Base-by-base conservation (phyloP, 2,888 invertebrate species). In the Reticulitermes lucifugus region DNA sequence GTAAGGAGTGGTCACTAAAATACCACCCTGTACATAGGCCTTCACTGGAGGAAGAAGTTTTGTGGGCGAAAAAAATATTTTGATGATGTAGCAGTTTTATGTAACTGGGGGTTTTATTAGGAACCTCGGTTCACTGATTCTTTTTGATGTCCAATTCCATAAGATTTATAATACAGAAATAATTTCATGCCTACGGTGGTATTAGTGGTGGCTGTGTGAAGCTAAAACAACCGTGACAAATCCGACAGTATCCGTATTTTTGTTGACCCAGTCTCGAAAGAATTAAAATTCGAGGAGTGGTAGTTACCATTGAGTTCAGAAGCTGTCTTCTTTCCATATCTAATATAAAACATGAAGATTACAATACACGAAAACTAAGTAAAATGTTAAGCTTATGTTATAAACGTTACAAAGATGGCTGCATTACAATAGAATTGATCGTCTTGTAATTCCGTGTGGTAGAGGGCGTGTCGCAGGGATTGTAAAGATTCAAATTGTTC, bases 61-160 rank as follows among this genome's bases (percentile, higher is more conserved):
- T n/a, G 9, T 35, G 35, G 35, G 35, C 3, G 35, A 4, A 4
- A 25, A 41, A 46, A 41, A 41, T 41, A 7, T 73, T 41, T 73
- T 73, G 41, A 41, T 73, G 73, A 41, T 18, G 29, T 21, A 18
- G 73, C 73, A 41, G 73, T 73, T 73, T 29, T 73, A 12, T 41
- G 73, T 25, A 73, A 21, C 6, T 7, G 25, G 35, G 60, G 73
- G 73, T 29, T 73, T 73, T 73, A 73, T 73, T 29, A 73, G 73
- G 35, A 73, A 73, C 73, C 41, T 73, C 35, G 73, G 73, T 73
- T 73, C 73, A 73, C 21, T 73, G 73, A 73, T 29, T 73, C 41
- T 41, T 73, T 73, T 41, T 3, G 41, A 41, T 7, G 21, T 21
- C 29, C 21, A 73, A 21, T 65, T 25, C 65, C 25, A 25, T 25